Evolutionary conservation across 2,888 invertebrate species (phyloP), one percentile per base, ranked within the genome.

Genomic region (Nezara viridula): DNA sequence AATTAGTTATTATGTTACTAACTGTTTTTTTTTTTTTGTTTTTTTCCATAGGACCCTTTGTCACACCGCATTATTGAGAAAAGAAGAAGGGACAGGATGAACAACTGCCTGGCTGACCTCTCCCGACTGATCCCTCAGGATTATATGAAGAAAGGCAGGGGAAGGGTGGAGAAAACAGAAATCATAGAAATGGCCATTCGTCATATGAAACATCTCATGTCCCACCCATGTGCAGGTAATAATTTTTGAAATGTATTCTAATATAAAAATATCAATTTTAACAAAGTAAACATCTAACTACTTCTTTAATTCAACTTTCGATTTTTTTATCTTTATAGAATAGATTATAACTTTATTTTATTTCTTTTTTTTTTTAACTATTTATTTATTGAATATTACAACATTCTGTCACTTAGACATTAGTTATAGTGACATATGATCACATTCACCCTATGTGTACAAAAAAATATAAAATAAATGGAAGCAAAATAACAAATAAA

Each of bases 31-130:
- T 3, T 60, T 37, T 27, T 3, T 27, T 60, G 12, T n/a, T 3
- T 60, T 37, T 73, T 73, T 73, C 14, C 16, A 95, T 96, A 98
- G 97, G 98, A 98, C 93, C 98, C 98, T 86, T 95, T 98, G 95
- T 98, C 98, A n/a, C 98, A 98, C 93, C 96, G 98, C 90, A 98
- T 99, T 91, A 99, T 99, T 91, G 98, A 99, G 94, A 99, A 99
- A 93, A 94, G 98, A 86, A 95, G 98, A 55, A 94, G 99, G 44
- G 98, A 99, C 93, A 95, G 98, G 89, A 99, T 99, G 98, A 99
- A 99, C 94, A 98, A 98, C 93, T 98, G 98, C 92, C 94, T 99
- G 90, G 98, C 98, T 0, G 98, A 98, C 93, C 94, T 99, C 50
- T 98, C 98, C 89, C 95, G 98, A 66, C 95, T 99, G 88, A 98